Conservation (phyloP, 2,797 vertebrate genomes). For the Rhinatrema bivittatum region DNA sequence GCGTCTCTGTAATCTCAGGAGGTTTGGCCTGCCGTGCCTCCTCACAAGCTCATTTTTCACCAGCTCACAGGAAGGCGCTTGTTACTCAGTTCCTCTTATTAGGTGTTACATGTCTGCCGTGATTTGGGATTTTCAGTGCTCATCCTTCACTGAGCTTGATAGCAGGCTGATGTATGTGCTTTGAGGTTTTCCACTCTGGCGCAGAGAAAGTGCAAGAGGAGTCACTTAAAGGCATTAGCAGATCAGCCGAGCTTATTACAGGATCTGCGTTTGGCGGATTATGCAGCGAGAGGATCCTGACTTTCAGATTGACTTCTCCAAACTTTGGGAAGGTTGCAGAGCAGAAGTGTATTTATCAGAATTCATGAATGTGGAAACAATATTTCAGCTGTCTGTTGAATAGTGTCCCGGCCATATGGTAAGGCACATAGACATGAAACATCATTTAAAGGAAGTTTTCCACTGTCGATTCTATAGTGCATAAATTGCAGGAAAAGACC, state of each 20-base stretch:
- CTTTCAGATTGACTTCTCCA: neutral
- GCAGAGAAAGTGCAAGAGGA: neutral
- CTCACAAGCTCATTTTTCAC: neutral
- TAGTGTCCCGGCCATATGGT: no score
- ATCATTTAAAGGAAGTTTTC: no score
- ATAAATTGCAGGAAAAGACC: no score
- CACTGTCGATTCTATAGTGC: no score
- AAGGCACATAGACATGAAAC: no score
- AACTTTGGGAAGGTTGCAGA: no score
- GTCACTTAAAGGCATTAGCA: neutral
- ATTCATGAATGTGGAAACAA: no score
- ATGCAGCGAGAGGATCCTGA: neutral
- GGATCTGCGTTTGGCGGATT: neutral
- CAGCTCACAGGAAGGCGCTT: neutral
- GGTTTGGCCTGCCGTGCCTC: neutral
- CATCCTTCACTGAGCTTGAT: neutral
- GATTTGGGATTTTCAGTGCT: neutral
- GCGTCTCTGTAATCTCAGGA: neutral
- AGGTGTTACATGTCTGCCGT: neutral
- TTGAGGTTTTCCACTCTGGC: neutral
- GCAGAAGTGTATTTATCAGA: no score
- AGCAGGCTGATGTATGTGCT: neutral
- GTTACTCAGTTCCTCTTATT: neutral
- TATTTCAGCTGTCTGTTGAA: no score
- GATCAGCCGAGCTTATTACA: neutral